Conservation (phyloP, 2,888 invertebrate genomes). For the Minunthozetes semirufus region DNA sequence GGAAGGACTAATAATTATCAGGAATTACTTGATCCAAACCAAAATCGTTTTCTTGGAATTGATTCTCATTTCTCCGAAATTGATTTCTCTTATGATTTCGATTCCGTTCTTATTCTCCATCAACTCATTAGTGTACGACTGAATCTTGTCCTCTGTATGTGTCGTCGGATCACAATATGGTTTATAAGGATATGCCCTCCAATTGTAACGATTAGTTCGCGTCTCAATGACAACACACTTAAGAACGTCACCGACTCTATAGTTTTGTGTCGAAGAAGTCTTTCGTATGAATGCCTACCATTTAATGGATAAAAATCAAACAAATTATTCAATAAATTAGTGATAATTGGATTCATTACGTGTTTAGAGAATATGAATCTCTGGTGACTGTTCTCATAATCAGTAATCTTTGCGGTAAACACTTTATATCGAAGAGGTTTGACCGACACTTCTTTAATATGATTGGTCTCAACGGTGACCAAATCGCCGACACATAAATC, state of each 20-base stretch:
- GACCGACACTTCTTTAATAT: neutral
- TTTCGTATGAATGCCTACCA: neutral
- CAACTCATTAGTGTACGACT: conserved; percentile 4
- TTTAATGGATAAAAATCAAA: neutral
- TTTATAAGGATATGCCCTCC: neutral
- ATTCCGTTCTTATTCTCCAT: neutral
- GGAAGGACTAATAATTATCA: neutral
- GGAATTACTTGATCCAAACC: neutral
- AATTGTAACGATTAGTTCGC: conserved; percentile 4
- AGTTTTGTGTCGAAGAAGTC: neutral
- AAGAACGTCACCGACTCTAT: neutral
- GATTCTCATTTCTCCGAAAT: neutral
- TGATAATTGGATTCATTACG: neutral
- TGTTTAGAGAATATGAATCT: neutral
- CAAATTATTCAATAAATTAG: neutral
- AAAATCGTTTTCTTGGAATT: neutral
- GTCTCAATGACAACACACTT: neutral
- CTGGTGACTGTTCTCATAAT: neutral
- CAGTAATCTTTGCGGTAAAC: neutral
- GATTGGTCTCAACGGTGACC: neutral
- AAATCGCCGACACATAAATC: neutral
- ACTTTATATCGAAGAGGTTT: conserved; percentile 14
- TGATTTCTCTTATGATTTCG: neutral
- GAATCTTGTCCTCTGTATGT: neutral
- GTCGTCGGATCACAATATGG: neutral